A percentile compares a stretch with the other conserved stretches of the same genome.
These are phyloP conservation scores for Probosciger aterrimus DNA, from an alignment of 2,113 vertebrate species.

Conservation along the genomic window DNA sequence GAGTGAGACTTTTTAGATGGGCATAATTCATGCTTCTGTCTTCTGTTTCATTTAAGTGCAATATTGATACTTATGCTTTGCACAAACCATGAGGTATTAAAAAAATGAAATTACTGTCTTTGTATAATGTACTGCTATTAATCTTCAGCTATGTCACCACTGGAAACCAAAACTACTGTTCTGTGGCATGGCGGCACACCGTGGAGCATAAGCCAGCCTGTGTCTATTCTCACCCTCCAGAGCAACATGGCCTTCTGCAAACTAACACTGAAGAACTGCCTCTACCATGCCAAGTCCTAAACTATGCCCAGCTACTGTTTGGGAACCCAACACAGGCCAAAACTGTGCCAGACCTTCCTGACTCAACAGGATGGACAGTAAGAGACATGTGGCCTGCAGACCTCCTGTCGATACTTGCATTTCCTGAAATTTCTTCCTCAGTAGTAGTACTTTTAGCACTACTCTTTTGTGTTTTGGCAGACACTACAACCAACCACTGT, in stretches of 20 bases:
- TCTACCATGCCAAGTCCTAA: neutral
- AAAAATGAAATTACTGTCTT: neutral
- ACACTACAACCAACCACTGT: neutral
- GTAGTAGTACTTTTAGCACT: neutral
- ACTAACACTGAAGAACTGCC: neutral
- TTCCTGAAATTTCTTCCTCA: neutral
- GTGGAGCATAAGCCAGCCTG: neutral
- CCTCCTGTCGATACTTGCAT: neutral
- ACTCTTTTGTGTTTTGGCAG: neutral
- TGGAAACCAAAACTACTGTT: neutral
- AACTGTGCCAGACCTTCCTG: neutral
- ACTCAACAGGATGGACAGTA: neutral
- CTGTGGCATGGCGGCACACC: neutral
- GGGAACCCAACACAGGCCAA: neutral
- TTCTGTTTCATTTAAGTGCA: neutral
- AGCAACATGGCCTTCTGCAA: neutral
- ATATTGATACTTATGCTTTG: neutral
- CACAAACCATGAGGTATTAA: neutral
- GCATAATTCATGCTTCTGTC: neutral
- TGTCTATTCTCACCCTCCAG: neutral
- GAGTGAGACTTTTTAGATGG: neutral
- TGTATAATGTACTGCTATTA: neutral
- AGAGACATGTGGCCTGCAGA: fast-evolving
- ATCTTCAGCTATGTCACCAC: neutral
- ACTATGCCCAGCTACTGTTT: neutral